Conservation (phyloP, 1,140 invertebrate genomes). For the Rhagoletis pomonella region DNA sequence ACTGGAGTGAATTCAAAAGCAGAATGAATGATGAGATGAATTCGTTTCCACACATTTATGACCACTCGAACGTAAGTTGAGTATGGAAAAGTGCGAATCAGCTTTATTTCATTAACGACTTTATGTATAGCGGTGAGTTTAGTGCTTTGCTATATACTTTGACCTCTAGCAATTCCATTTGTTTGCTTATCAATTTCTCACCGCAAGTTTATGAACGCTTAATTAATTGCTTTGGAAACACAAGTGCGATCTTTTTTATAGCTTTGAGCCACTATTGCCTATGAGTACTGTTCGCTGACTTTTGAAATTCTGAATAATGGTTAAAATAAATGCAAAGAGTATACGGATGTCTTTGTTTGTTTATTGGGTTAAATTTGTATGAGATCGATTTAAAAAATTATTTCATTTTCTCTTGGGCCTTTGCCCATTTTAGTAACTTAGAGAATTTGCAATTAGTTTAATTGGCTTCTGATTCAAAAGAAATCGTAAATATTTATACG, state of each 20-base stretch:
- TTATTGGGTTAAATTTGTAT: not conserved
- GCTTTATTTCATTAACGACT: not conserved
- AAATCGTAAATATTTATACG: too few species aligned
- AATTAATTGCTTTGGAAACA: slow-evolving; percentile 26
- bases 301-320: not conserved
- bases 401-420: not conserved
- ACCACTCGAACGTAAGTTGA: too few species aligned
- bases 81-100: too few species aligned
- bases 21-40: not conserved
- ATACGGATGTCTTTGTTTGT: not conserved
- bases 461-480: too few species aligned
- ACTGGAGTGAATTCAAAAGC: not conserved
- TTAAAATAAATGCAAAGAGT: not conserved
- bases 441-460: too few species aligned
- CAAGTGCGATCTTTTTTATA: not conserved
- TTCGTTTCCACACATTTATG: too few species aligned
- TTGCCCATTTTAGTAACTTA: not conserved
- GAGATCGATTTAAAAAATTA: not conserved
- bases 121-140: not conserved
- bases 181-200: not conserved
- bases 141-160: not conserved
- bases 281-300: not conserved
- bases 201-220: not conserved
- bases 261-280: not conserved
- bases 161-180: not conserved